A percentile compares a stretch with the other conserved stretches of the same genome.
phyloP scores from a whole-genome alignment of 2,113 vertebrate genomes.

The Xiphophorus maculatus region DNA sequence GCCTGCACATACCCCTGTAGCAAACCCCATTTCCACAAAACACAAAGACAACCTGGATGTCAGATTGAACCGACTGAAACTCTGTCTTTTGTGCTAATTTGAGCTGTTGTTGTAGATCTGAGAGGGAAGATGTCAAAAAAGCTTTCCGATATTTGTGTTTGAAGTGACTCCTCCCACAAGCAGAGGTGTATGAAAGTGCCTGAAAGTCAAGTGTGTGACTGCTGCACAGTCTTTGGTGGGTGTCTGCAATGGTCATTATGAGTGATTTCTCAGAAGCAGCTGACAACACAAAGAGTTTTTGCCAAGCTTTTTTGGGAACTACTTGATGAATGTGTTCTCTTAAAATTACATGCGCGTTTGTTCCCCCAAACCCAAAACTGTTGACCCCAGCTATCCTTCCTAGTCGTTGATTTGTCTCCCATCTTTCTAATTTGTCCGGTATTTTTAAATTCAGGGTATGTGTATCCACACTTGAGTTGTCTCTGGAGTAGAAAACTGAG shows the following conservation, averaged over 20 bases:
- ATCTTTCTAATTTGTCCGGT: slow-evolving; percentile 77
- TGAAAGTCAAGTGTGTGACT: slow-evolving; percentile 67
- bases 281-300: slow-evolving; percentile 82
- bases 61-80: slow-evolving; percentile 14
- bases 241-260: slow-evolving; percentile 72
- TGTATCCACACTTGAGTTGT: slow-evolving; percentile 77
- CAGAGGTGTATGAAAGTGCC: slow-evolving; percentile 83
- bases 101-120: slow-evolving; percentile 79
- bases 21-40: slow-evolving; percentile 85
- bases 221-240: slow-evolving; percentile 68
- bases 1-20: slow-evolving; percentile 80
- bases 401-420: slow-evolving; percentile 71
- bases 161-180: slow-evolving; percentile 86
- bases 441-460: slow-evolving; percentile 79
- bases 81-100: slow-evolving; percentile 42
- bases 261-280: slow-evolving; percentile 83
- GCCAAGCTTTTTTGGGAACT: slow-evolving; percentile 43
- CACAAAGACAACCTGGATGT: slow-evolving; percentile 82
- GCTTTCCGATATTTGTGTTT: slow-evolving; percentile 83
- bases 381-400: slow-evolving; percentile 85
- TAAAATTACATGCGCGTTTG: slow-evolving; percentile 81
- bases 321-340: slow-evolving; percentile 73
- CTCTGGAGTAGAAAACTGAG: slow-evolving; percentile 83
- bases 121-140: slow-evolving; percentile 77
- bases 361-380: slow-evolving; percentile 90